Percentiles rank a stretch among this genome's conserved stretches.
Evolutionary conservation across 2,888 invertebrate genomes (phyloP).

Genomic region (Drosophila putrida): DNA sequence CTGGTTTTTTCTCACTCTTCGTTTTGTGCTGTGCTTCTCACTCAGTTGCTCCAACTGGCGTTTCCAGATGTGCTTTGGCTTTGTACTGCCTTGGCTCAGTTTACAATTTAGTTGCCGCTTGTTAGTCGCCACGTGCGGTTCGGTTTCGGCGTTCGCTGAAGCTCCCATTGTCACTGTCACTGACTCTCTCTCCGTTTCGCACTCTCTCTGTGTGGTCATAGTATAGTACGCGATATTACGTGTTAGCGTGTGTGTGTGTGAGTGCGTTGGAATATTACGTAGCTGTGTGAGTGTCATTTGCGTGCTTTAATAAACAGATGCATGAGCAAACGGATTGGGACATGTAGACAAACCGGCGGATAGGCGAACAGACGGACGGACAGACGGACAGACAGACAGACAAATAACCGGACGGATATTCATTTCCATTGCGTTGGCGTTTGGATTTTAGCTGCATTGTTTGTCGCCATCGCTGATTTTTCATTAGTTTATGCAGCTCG

Average conservation of each 20-base stretch:
- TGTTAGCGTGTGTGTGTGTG: constrained; percentile 15
- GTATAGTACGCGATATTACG: constrained; percentile 47
- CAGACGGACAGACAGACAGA: background rate
- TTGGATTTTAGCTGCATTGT: constrained; percentile 46
- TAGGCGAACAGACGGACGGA: constrained; percentile 8
- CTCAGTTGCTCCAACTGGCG: constrained; percentile 47
- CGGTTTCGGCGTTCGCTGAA: constrained; percentile 50
- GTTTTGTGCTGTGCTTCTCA: constrained; percentile 36
- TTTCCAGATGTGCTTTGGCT: constrained; percentile 55
- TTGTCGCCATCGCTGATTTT: constrained; percentile 35
- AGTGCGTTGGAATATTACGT: constrained; percentile 11
- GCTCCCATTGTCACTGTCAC: constrained; percentile 12
- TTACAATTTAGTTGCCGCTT: constrained; percentile 75
- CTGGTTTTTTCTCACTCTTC: constrained; percentile 50
- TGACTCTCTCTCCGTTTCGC: constrained; percentile 1
- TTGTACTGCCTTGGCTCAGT: constrained; percentile 45
- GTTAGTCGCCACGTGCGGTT: constrained; percentile 77
- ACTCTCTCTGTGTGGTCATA: constrained; percentile 26
- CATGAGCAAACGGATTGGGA: constrained; percentile 25
- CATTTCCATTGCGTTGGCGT: constrained; percentile 61
- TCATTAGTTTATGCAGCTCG: constrained; percentile 54
- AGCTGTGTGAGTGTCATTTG: constrained; percentile 52
- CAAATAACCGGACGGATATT: constrained; percentile 25
- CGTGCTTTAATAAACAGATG: constrained; percentile 45
- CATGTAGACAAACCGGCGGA: constrained; percentile 29